Conservation (phyloP, 2,113 vertebrate species). For the Callocephalon fimbriatum region DNA sequence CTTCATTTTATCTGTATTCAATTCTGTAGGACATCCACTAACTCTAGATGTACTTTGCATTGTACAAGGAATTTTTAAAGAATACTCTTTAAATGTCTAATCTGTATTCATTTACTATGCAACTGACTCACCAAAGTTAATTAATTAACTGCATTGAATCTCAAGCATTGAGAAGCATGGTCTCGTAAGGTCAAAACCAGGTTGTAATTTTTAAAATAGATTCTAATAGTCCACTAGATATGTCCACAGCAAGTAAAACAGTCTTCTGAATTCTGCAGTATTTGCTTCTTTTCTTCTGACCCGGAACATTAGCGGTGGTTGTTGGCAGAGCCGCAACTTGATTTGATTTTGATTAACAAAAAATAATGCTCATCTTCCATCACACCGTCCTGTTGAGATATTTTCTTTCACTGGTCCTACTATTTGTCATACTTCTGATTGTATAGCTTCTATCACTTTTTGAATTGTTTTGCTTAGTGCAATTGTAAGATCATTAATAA, state of each 20-base stretch:
- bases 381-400: not conserved
- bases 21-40: not conserved
- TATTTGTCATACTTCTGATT: not conserved
- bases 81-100: constrained; percentile 1
- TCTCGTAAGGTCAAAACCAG: not conserved
- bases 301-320: not conserved
- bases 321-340: not conserved
- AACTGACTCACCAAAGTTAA: constrained; percentile 2
- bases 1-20: not conserved
- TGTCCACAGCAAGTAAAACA: not conserved
- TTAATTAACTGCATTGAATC: constrained; percentile 27
- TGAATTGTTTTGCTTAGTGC: not conserved
- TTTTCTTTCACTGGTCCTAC: not conserved
- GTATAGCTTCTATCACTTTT: not conserved
- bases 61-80: not conserved
- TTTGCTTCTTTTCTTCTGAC: not conserved
- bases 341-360: constrained; percentile 21
- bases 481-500: constrained; percentile 20
- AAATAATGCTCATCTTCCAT: not conserved
- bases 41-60: not conserved
- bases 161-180: not conserved
- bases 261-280: not conserved
- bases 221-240: not conserved
- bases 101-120: constrained; percentile 22
- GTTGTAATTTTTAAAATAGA: not conserved